Conservation (phyloP, 2,888 invertebrate species). For the Drosophila parthenogenetica region DNA sequence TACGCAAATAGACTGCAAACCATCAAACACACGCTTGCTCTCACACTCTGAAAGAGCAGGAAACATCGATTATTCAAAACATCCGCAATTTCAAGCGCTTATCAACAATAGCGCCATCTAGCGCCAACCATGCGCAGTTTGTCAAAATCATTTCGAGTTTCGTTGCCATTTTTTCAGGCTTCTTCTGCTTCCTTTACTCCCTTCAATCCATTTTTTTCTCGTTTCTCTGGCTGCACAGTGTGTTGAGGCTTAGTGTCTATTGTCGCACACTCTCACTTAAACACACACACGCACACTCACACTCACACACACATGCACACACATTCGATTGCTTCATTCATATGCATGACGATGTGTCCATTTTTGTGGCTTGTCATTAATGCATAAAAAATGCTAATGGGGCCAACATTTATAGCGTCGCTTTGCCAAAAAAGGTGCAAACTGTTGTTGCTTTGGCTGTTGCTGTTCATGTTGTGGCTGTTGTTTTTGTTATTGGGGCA, state of each 20-base stretch:
- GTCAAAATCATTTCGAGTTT: constrained; percentile 66
- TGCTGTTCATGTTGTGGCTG: constrained; percentile 24
- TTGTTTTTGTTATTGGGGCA: constrained; percentile 46
- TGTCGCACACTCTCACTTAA: constrained; percentile 53
- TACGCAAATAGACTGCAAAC: constrained; percentile 39
- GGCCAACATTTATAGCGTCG: constrained; percentile 70
- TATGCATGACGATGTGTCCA: constrained; percentile 79
- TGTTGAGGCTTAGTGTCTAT: constrained; percentile 72
- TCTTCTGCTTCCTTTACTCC: constrained; percentile 7
- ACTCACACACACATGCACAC: constrained; percentile 9
- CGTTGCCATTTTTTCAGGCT: constrained; percentile 16
- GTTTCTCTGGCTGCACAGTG: constrained; percentile 50
- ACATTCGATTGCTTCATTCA: constrained; percentile 59
- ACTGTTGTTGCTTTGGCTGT: constrained; percentile 57
- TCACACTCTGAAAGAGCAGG: constrained; percentile 43
- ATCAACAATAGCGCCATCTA: constrained; percentile 77
- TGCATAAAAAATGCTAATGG: constrained; percentile 79
- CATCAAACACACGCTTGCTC: constrained; percentile 4
- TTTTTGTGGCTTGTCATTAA: constrained; percentile 80
- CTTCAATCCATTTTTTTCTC: constrained; percentile 5
- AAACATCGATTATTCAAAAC: constrained; percentile 80
- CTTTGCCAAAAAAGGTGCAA: constrained; percentile 72
- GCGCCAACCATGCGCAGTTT: constrained; percentile 65
- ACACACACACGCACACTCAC: constrained; percentile 2
- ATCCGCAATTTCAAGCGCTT: constrained; percentile 74